These are phyloP conservation scores for Tamias sibiricus DNA, from an alignment of 2,113 vertebrate genomes.

Conservation along the genomic window DNA sequence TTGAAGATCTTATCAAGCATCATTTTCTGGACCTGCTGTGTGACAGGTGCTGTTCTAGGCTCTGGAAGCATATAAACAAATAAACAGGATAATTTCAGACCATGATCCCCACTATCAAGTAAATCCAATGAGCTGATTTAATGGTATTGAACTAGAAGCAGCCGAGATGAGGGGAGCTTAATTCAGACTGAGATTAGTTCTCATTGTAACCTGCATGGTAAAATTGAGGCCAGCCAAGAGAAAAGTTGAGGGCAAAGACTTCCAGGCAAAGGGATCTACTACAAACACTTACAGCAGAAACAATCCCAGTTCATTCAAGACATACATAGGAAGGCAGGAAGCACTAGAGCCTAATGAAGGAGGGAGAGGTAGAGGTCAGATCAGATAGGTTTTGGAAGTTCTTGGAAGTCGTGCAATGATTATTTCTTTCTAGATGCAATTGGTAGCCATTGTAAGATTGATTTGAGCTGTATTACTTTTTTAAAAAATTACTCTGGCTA, in stretches of 20 bases:
- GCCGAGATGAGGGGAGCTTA: neutral
- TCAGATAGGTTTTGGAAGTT: neutral
- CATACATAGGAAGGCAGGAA: neutral
- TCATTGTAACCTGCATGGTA: neutral
- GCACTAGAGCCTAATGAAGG: neutral
- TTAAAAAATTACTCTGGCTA: neutral
- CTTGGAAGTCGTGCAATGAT: neutral
- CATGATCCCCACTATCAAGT: neutral
- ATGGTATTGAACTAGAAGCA: neutral
- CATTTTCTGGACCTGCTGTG: neutral
- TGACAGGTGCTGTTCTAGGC: neutral
- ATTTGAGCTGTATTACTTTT: neutral
- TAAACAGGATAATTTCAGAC: neutral
- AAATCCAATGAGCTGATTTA: neutral
- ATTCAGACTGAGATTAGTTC: neutral
- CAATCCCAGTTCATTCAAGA: neutral
- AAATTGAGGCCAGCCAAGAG: neutral
- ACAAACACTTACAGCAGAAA: neutral
- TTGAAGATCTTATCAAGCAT: neutral
- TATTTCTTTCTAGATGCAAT: neutral
- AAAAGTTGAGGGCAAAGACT: neutral
- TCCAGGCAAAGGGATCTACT: neutral
- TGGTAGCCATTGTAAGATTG: neutral
- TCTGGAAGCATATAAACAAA: conserved; percentile 34
- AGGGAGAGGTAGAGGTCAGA: no score